Conservation (phyloP, 2,888 invertebrate genomes). For the Anodontia alba region DNA sequence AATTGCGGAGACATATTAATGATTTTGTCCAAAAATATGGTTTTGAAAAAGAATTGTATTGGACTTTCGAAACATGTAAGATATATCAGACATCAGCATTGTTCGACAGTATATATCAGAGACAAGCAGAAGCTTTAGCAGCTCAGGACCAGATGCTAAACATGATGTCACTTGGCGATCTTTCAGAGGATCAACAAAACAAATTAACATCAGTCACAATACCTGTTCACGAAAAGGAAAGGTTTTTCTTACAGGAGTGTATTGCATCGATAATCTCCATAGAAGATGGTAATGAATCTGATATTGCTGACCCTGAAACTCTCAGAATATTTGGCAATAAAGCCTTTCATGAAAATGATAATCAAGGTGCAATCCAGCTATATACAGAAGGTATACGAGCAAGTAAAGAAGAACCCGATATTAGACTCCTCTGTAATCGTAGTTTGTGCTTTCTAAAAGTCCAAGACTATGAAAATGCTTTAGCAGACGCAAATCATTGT, state of each 20-base stretch:
- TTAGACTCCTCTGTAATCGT: slow-evolving; percentile 19
- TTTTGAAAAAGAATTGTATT: not conserved
- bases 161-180: slow-evolving; percentile 23
- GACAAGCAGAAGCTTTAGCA: slow-evolving; percentile 43
- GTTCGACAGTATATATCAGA: slow-evolving; percentile 39
- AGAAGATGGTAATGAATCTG: not conserved
- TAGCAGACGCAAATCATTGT: slow-evolving; percentile 38
- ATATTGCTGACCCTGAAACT: not conserved
- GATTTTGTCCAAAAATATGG: not conserved
- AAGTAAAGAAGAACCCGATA: not conserved
- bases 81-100: slow-evolving; percentile 34
- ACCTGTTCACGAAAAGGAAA: slow-evolving; percentile 26
- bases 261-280: not conserved
- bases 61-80: slow-evolving; percentile 33
- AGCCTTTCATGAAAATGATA: slow-evolving; percentile 18
- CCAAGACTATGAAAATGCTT: slow-evolving; percentile 38
- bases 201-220: slow-evolving; percentile 32
- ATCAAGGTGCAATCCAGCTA: slow-evolving; percentile 35
- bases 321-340: slow-evolving; percentile 21
- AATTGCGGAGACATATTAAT: slow-evolving; percentile 8
- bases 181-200: slow-evolving; percentile 18
- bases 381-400: slow-evolving; percentile 30
- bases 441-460: slow-evolving; percentile 32
- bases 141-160: slow-evolving; percentile 40
- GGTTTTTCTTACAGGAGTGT: not conserved